Percentiles rank a stretch among this genome's conserved stretches.
Conservation (phyloP, 2,797 vertebrate species). For the Centropyge bicolor region DNA sequence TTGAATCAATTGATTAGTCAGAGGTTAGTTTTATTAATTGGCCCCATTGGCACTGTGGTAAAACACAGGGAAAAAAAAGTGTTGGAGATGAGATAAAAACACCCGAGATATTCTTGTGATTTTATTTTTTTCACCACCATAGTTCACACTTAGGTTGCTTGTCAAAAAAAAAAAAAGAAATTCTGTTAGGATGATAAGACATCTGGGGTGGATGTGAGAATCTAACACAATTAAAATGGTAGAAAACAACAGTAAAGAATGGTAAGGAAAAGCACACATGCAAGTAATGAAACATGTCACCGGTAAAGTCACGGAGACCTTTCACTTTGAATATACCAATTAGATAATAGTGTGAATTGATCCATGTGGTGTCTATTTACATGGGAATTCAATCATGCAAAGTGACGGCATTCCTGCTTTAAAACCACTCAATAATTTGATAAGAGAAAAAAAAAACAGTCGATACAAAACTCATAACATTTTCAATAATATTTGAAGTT, state of each 20-base stretch:
- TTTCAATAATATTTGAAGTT: conserved; percentile 18
- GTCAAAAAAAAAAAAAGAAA: conserved; percentile 14
- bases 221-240: conserved; percentile 12
- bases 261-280: neutral
- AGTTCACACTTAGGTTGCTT: conserved; percentile 56
- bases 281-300: neutral
- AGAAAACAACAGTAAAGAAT: conserved; percentile 12
- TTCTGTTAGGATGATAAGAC: conserved; percentile 13
- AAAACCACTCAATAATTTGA: conserved; percentile 1
- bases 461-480: conserved; percentile 10
- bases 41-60: neutral
- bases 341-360: conserved; percentile 7
- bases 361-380: conserved; percentile 5
- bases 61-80: conserved; percentile 11
- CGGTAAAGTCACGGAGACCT: neutral
- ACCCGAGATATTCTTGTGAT: conserved; percentile 24
- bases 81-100: conserved; percentile 34
- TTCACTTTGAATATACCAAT: neutral
- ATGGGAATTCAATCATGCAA: conserved; percentile 18
- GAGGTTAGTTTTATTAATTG: conserved; percentile 30
- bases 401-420: neutral
- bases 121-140: conserved; percentile 20
- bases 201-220: conserved; percentile 27
- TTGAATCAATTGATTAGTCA: conserved; percentile 16
- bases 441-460: neutral